Base-by-base conservation (phyloP, 2,888 invertebrate species). In the Petrophora chlorosata region DNA sequence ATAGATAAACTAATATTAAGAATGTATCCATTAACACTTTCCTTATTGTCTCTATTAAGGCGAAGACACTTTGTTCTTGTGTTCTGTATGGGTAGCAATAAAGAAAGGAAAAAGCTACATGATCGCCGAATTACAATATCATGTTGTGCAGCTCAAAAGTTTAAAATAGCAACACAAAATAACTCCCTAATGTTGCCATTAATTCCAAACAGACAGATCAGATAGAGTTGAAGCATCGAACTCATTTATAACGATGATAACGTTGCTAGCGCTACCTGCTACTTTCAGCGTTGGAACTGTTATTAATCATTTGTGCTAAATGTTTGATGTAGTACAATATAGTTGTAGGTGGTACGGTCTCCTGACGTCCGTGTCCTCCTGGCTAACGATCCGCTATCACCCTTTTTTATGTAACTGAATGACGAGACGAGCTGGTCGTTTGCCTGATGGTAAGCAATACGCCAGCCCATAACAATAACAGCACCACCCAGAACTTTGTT, bases 221-320 rank as follows among this genome's bases (percentile, higher is more conserved):
- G 48, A 48, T 43, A 42, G 26, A 28, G 30, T 22, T 49, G 42
- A 49, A 36, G 15, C 12, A 49, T 49, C 13, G 48, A 28, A 38
- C 16, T 33, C 48, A 49, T 41, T 49, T 38, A 28, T 49, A 26
- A 42, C 36, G 5, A 0, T 10, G 42, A 49, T 49, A 49, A 36
- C 26, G 30, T 22, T 33, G 12, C 23, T 26, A 12, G 13, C 9
- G 40, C 19, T 41, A 25, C 22, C 33, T 46, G 28, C 13, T 30
- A 28, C 10, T 39, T 39, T 40, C 16, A 19, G 33, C 14, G 16
- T 16, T 5, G 26, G 22, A 28, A 28, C 32, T 33, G 15, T 28
- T 34, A 33, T 33, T 45, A 33, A 28, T 38, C 32, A 17, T 26
- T 10, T 8, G 4, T 7, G 7, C 19, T 7, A 5, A 19, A 19